phyloP scores from a whole-genome alignment of 2,113 vertebrate genomes.

The Tupaia tana region DNA sequence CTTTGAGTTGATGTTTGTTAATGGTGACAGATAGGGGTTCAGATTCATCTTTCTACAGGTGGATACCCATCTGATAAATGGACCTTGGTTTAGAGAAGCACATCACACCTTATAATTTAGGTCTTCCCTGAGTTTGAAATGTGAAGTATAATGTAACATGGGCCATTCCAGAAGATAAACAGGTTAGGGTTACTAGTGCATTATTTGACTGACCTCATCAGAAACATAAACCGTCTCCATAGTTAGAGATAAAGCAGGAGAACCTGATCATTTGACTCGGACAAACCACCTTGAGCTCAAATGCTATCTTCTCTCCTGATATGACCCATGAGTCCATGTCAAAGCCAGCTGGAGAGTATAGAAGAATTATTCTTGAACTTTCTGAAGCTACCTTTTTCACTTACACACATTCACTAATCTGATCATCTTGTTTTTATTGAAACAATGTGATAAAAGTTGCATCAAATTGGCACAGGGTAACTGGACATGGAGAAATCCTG shows the following conservation, averaged over 20 bases:
- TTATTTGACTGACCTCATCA: slow-evolving; percentile 66
- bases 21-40: too few species aligned
- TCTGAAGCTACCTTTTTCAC: background rate
- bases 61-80: slow-evolving; percentile 50
- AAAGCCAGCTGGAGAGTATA: background rate
- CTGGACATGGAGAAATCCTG: background rate
- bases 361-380: background rate
- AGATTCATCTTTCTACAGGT: too few species aligned
- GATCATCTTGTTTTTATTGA: slow-evolving; percentile 58
- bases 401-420: background rate
- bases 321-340: background rate
- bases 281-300: slow-evolving; percentile 64
- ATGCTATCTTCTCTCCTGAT: background rate
- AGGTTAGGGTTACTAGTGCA: slow-evolving; percentile 62
- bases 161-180: slow-evolving; percentile 16
- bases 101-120: slow-evolving; percentile 11
- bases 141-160: slow-evolving; percentile 61
- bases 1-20: too few species aligned
- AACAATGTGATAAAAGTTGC: slow-evolving; percentile 27
- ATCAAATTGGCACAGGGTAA: background rate
- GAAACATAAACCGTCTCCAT: slow-evolving; percentile 71
- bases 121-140: slow-evolving; percentile 18
- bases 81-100: background rate
- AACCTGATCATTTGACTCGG: slow-evolving; percentile 74
- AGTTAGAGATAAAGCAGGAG: slow-evolving; percentile 74